Percentiles rank a stretch among this genome's conserved stretches.
Evolutionary conservation across 2,797 vertebrate genomes (phyloP).

Genomic region (Pangasius macronema): DNA sequence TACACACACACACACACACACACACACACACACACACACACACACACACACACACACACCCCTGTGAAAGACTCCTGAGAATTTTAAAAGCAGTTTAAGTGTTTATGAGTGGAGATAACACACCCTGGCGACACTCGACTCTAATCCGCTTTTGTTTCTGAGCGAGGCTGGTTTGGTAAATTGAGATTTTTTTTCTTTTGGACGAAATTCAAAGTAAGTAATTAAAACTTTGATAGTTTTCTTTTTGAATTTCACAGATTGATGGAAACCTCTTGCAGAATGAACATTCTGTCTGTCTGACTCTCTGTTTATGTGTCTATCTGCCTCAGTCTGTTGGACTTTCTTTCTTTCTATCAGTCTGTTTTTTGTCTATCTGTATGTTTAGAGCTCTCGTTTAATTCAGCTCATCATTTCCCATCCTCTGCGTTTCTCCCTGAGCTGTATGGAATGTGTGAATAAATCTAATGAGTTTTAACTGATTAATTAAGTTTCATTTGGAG

Average conservation of each 20-base stretch:
- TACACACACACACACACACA: not conserved
- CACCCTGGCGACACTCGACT: not conserved
- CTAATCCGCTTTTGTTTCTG: constrained; percentile 20
- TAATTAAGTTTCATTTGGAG: constrained; percentile 11
- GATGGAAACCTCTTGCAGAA: not conserved
- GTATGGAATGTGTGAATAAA: not conserved
- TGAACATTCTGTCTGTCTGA: not conserved
- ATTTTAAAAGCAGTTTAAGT: not conserved
- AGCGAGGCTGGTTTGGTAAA: constrained; percentile 31
- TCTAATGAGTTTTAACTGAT: not conserved
- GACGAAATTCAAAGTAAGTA: constrained; percentile 5
- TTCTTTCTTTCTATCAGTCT: not conserved
- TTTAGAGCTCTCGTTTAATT: not conserved
- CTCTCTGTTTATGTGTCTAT: not conserved
- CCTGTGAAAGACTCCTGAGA: not conserved
- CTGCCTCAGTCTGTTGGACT: not conserved
- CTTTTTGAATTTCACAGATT: not conserved
- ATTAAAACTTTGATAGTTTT: not conserved
- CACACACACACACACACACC: not conserved
- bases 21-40: not conserved
- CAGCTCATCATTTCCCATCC: not conserved
- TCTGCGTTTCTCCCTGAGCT: not conserved
- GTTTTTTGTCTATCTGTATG: not conserved
- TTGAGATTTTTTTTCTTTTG: not conserved
- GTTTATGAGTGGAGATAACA: not conserved